Evolutionary conservation across 1,140 invertebrate genomes (phyloP), one percentile per base, ranked within the genome.

Genomic region (Littorina saxatilis): DNA sequence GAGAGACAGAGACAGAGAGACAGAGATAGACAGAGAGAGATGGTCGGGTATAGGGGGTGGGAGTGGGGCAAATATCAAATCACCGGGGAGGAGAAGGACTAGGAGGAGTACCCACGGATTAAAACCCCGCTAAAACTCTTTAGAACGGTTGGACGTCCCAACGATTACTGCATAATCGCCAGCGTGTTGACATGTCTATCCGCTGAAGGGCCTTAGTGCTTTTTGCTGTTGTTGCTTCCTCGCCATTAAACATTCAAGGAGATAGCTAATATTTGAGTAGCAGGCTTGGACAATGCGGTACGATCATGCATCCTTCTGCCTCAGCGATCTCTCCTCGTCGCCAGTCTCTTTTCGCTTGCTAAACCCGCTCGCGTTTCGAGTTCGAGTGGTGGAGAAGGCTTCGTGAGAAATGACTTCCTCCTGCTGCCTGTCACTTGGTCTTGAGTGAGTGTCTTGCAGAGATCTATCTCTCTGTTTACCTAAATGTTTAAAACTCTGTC

Each of bases 261-360:
- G 70, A 47, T 43, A 15, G 70, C 70, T 27, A 73, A 73, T 73
- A 73, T 73, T 73, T 73, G 70, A 47, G 23, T 1, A 50, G 70
- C 4, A 73, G 43, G 4, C 27, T 61, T 61, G 20, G 20, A 29
- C 58, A n/a, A 29, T 61, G 58, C 23, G 20, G 20, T 29, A 29
- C 20, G 58, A 29, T n/a, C 58, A 61, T 61, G 58, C 58, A 61
- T 61, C 58, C 9, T 29, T 23, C n/a, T 23, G 20, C 43, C 43
- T 47, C 7, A n/a, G 7, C 17, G 43, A 47, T 47, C 43, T 47
- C 43, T 47, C 43, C 17, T 47, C 17, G 17, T 47, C n/a, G n/a
- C n/a, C n/a, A n/a, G n/a, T n/a, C n/a, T n/a, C n/a, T n/a, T n/a
- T n/a, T n/a, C n/a, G n/a, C n/a, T n/a, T n/a, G n/a, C n/a, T n/a